Base-by-base conservation (phyloP, 2,113 vertebrate species). In the Bungarus multicinctus region DNA sequence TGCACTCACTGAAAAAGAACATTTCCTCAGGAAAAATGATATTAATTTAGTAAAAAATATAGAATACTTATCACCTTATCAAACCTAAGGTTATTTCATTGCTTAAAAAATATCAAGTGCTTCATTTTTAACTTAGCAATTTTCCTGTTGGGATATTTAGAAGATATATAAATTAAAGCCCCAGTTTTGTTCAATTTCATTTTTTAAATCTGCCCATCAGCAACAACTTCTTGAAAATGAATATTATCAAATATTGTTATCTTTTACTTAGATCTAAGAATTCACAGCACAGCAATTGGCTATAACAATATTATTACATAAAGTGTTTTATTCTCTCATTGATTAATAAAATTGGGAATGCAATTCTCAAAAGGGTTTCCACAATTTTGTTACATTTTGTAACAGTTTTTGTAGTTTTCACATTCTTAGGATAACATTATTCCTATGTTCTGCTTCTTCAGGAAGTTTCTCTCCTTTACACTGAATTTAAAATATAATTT, bases 401-500 rank as follows among this genome's bases (percentile, higher is more conserved):
- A n/a, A 27, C 22, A 9, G 12, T 30, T 50, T 39, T 34, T 55
- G 53, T 81, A 55, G 3, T 23, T 4, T 39, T 55, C 87, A 57
- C 2, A 57, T 88, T 16, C 20, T 20, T 34, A 34, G 52, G 22
- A 54, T 52, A 89, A 54, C 22, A 34, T 39, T 89, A 10, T 23
- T 89, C 53, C 8, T 89, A 27, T 39, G 88, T 57, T 57, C n/a
- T 27, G 23, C 34, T 89, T 89, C 54, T 89, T 55, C 39, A 27
- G 10, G 34, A 58, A 58, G 22, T 27, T 45, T 58, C 12, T 45
- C 5, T 34, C 60, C 45, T 22, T 90, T 86, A 8, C 25, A 69
- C 53, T 94, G 47, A 3, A 93, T 7, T 91, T 94, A 91, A 89
- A 87, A 4, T 0, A 47, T 85, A 92, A 47, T 89, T 92, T 90